Conservation (phyloP, 2,113 vertebrate species). For the Neogobius melanostomus region DNA sequence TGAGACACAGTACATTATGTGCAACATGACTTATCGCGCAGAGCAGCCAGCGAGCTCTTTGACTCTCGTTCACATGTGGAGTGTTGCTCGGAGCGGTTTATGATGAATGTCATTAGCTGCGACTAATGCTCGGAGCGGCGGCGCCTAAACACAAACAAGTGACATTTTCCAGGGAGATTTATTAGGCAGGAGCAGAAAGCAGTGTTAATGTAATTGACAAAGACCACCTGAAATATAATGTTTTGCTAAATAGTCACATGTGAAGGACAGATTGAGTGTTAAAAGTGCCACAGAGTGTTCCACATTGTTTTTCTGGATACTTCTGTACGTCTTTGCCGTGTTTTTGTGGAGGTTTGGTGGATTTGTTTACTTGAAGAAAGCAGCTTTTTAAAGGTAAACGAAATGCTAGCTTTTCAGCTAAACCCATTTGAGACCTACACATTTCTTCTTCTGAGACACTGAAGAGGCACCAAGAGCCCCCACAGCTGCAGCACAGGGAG, state of each 20-base stretch:
- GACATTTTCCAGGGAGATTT: constrained; percentile 12
- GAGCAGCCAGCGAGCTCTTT: constrained; percentile 28
- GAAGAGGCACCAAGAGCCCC: no score
- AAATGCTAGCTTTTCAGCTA: no score
- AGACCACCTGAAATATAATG: not conserved
- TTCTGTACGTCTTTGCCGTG: no score
- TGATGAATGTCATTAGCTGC: constrained; percentile 53
- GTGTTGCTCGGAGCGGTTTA: constrained; percentile 31
- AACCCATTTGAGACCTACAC: no score
- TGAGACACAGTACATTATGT: no score
- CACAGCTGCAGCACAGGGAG: no score
- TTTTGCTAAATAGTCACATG: not conserved
- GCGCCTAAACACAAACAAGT: not conserved
- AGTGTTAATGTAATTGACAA: not conserved
- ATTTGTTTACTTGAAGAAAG: no score
- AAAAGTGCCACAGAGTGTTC: not conserved
- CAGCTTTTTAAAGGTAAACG: no score
- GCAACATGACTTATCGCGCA: not conserved
- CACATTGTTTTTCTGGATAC: no score
- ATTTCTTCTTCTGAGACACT: no score
- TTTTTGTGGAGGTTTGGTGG: no score
- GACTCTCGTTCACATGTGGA: constrained; percentile 33
- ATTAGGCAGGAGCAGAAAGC: not conserved
- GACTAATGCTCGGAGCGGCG: not conserved
- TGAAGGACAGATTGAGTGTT: not conserved